Percentiles rank a stretch among this genome's conserved stretches.
Conservation (phyloP, 2,797 vertebrate species). For the Eleutherodactylus coqui region DNA sequence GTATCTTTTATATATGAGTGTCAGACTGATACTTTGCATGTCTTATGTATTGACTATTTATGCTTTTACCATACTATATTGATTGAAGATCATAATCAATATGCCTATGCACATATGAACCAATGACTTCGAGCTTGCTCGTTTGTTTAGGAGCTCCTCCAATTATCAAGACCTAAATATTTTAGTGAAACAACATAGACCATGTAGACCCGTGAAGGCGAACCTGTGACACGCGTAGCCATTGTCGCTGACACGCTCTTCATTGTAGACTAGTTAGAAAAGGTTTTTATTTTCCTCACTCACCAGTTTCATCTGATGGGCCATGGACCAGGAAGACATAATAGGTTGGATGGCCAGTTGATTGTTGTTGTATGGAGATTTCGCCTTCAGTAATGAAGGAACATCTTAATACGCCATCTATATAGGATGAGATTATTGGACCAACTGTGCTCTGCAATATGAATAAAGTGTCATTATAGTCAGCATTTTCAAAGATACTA, state of each 20-base stretch:
- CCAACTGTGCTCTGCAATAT: conserved; percentile 73
- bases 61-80: too few species aligned
- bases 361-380: conserved; percentile 70
- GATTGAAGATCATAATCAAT: too few species aligned
- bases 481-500: not conserved
- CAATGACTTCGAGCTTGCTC: not conserved
- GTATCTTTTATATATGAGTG: too few species aligned
- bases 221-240: too few species aligned
- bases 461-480: not conserved
- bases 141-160: not conserved
- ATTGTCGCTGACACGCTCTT: too few species aligned
- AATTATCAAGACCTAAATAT: not conserved
- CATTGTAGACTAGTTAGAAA: too few species aligned
- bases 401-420: conserved; percentile 74
- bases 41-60: too few species aligned
- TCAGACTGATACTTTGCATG: too few species aligned
- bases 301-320: conserved; percentile 70
- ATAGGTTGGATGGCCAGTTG: conserved; percentile 63
- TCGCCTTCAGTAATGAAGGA: conserved; percentile 75
- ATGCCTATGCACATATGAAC: too few species aligned
- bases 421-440: conserved; percentile 64
- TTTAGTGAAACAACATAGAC: not conserved
- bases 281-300: not conserved
- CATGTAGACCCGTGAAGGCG: too few species aligned
- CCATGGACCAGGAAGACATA: conserved; percentile 77